Conservation (phyloP, 2,797 vertebrate species). For the Amphiprion clarkii region DNA sequence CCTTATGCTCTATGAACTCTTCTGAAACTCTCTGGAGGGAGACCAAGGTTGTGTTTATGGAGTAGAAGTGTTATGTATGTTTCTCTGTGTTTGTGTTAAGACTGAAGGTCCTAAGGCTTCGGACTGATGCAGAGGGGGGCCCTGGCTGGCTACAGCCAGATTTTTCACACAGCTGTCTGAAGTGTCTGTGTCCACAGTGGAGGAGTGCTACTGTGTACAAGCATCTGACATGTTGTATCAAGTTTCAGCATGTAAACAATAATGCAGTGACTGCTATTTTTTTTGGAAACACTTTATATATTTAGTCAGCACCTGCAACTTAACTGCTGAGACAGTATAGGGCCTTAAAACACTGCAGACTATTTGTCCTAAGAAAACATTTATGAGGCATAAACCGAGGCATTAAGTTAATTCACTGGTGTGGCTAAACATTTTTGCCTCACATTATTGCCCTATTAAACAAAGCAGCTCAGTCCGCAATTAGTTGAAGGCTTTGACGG, state of each 20-base stretch:
- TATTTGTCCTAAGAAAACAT: slow-evolving; percentile 10
- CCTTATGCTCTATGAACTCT: slow-evolving; percentile 27
- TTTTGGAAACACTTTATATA: too few relatives aligned
- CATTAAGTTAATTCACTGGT: not conserved
- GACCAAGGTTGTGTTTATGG: slow-evolving; percentile 48
- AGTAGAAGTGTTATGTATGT: slow-evolving; percentile 42
- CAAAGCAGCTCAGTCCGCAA: slow-evolving; percentile 15
- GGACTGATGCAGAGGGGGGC: slow-evolving; percentile 25
- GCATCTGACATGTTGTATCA: not conserved
- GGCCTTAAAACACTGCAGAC: slow-evolving; percentile 22
- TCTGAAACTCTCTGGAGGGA: slow-evolving; percentile 36
- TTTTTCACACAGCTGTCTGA: slow-evolving; percentile 54
- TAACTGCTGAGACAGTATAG: slow-evolving; percentile 1
- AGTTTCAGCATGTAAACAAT: slow-evolving; percentile 15
- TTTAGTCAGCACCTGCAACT: not conserved
- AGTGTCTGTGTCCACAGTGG: slow-evolving; percentile 31
- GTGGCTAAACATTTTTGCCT: slow-evolving; percentile 33
- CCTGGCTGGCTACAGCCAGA: slow-evolving; percentile 41
- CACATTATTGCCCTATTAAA: slow-evolving; percentile 46
- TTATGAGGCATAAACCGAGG: slow-evolving; percentile 3
- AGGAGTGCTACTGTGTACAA: not conserved
- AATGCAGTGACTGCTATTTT: slow-evolving; percentile 2
- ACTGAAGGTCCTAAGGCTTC: slow-evolving; percentile 29
- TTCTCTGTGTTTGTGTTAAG: slow-evolving; percentile 60
- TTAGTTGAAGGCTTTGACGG: slow-evolving; percentile 54